Conservation (phyloP, 2,888 invertebrate genomes). For the Hypena proboscidalis region DNA sequence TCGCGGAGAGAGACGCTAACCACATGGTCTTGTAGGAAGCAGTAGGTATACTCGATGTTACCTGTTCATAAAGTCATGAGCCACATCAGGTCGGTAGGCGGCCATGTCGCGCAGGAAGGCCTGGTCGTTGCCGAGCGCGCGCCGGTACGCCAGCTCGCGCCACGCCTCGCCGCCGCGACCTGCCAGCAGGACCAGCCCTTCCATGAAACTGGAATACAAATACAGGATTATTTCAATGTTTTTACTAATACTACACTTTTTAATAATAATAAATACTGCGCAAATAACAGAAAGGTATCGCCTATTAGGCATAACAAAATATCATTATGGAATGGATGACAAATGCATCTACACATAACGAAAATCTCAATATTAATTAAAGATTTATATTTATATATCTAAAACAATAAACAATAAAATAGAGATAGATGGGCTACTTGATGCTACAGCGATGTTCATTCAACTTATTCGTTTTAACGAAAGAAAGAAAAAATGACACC, state of each 20-base stretch:
- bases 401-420: no score
- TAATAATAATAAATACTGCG: no score
- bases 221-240: background rate
- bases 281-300: no score
- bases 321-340: no score
- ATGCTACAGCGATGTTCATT: no score
- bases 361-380: background rate
- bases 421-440: no score
- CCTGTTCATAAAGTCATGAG: slow-evolving; percentile 72
- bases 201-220: slow-evolving; percentile 74
- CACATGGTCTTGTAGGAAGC: background rate
- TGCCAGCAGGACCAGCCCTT: slow-evolving; percentile 71
- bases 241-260: no score
- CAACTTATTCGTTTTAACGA: no score
- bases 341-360: background rate
- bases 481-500: no score
- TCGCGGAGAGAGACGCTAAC: no score
- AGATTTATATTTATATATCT: no score
- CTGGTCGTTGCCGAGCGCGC: slow-evolving; percentile 71
- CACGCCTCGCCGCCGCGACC: slow-evolving; percentile 71
- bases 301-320: no score
- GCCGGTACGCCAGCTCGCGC: slow-evolving; percentile 77
- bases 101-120: slow-evolving; percentile 78
- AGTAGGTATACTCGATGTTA: slow-evolving; percentile 18
- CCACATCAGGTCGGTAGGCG: slow-evolving; percentile 74